phyloP scores from a whole-genome alignment of 2,797 vertebrate genomes.

The Scolopax rusticola region DNA sequence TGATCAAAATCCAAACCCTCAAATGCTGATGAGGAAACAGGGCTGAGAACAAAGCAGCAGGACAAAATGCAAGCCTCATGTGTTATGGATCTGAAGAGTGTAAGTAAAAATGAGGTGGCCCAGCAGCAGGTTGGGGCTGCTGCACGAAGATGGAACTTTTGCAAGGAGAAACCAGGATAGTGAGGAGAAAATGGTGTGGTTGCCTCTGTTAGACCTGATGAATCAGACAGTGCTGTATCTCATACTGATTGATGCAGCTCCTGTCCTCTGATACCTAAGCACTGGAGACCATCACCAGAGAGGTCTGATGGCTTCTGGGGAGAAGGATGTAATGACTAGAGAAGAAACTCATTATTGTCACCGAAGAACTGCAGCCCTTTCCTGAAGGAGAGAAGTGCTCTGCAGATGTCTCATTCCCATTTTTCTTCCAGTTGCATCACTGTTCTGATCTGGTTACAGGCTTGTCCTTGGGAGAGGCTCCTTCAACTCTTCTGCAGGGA shows the following conservation, averaged over 20 bases:
- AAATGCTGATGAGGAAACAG: background rate
- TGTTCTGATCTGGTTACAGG: background rate
- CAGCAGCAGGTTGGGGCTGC: background rate
- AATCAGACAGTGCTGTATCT: background rate
- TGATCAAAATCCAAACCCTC: background rate
- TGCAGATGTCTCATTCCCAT: background rate
- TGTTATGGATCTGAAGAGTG: background rate
- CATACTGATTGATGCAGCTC: background rate
- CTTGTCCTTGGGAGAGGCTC: background rate
- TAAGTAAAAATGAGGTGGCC: background rate
- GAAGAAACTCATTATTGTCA: background rate
- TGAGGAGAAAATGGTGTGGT: accelerated
- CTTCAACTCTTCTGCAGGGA: background rate
- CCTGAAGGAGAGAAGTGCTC: background rate
- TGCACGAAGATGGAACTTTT: background rate
- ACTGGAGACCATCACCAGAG: background rate
- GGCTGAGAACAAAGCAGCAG: background rate
- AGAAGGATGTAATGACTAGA: background rate
- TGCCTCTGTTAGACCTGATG: background rate
- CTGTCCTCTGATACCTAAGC: background rate
- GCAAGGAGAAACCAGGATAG: background rate
- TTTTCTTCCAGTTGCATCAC: background rate
- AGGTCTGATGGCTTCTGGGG: background rate
- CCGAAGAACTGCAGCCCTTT: background rate
- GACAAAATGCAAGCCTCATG: background rate